Percentiles rank a stretch among this genome's conserved stretches.
These are phyloP conservation scores for Proisotoma minuta DNA, from an alignment of 2,888 invertebrate species.

Conservation along the genomic window DNA sequence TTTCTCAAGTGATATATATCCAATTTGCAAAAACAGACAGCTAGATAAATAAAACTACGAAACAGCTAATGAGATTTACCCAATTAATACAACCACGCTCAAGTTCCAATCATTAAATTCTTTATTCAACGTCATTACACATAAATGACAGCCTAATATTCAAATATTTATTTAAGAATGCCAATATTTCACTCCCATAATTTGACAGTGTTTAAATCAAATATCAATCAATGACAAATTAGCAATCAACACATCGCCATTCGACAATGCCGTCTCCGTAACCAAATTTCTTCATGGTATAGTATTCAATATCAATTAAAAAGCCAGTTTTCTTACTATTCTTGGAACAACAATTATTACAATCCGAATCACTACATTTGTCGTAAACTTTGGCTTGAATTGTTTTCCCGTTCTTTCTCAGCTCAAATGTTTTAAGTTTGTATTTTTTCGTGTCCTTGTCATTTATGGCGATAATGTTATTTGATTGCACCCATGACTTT, in stretches of 20 bases:
- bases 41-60: too few relatives aligned
- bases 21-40: too few relatives aligned
- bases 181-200: too few relatives aligned
- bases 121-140: too few relatives aligned
- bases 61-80: too few relatives aligned
- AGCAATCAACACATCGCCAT: conserved; percentile 22
- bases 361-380: conserved; percentile 16
- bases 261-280: conserved; percentile 6
- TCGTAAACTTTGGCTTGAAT: conserved; percentile 28
- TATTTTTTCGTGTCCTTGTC: conserved; percentile 12
- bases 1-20: too few relatives aligned
- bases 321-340: conserved; percentile 11
- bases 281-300: conserved; percentile 10
- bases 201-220: too few relatives aligned
- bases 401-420: conserved; percentile 11
- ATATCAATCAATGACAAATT: too few relatives aligned
- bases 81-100: too few relatives aligned
- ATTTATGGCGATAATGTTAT: conserved; percentile 22
- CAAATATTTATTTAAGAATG: too few relatives aligned
- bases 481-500: conserved; percentile 11
- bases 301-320: conserved; percentile 17
- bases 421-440: conserved; percentile 19
- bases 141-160: too few relatives aligned
- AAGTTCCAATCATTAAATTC: too few relatives aligned
- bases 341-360: conserved; percentile 18